Conservation (phyloP, 2,113 vertebrate species). For the Ageneiosus marmoratus region DNA sequence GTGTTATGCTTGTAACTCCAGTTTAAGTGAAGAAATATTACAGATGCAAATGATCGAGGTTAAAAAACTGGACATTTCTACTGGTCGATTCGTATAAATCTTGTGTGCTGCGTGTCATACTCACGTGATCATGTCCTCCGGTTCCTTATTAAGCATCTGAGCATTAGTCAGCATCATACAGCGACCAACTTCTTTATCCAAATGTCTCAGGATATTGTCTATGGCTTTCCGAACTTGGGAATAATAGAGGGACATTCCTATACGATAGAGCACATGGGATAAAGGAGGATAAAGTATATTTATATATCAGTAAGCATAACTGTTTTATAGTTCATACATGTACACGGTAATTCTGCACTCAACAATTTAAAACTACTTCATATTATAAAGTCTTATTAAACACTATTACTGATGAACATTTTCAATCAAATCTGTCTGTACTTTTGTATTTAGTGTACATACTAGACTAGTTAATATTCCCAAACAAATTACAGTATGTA, state of each 20-base stretch:
- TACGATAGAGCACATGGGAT: constrained; percentile 14
- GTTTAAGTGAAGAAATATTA: background rate
- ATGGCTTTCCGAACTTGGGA: constrained; percentile 95
- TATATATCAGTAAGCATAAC: no score
- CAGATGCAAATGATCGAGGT: background rate
- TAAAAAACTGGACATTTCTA: background rate
- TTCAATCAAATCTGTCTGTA: no score
- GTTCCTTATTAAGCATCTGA: constrained; percentile 98
- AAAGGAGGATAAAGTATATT: background rate
- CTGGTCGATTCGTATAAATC: background rate
- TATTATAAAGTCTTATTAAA: background rate
- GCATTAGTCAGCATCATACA: constrained; percentile 97
- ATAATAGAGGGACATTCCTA: constrained; percentile 97
- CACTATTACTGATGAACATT: no score
- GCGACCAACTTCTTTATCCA: constrained; percentile 97
- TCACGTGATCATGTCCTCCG: constrained; percentile 99
- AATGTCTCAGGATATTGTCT: constrained; percentile 92
- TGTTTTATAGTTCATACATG: no score
- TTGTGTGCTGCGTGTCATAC: constrained; percentile 53
- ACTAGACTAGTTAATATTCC: no score
- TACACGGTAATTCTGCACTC: no score
- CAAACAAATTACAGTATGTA: no score
- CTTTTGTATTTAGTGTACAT: no score
- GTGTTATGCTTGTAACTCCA: background rate
- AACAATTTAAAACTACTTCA: background rate